Evolutionary conservation across 2,113 vertebrate species (phyloP).

Genomic region (Gymnarchus niloticus): DNA sequence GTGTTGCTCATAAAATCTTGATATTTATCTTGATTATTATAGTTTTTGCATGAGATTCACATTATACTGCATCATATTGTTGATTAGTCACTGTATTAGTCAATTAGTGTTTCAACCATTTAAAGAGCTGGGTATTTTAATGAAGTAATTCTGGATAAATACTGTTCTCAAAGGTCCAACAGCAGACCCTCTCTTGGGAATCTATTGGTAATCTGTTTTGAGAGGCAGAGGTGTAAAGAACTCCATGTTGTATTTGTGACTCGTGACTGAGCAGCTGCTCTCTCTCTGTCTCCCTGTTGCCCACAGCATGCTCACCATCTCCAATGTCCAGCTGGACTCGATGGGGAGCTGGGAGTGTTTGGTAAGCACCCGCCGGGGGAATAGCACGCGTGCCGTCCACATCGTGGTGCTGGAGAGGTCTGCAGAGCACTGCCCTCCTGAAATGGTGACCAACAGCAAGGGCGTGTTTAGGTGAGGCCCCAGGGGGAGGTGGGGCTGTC

Average conservation of each 20-base stretch:
- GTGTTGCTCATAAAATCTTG: not conserved
- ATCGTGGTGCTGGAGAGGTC: conserved; percentile 90
- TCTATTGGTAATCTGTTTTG: not conserved
- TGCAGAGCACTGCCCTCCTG: conserved; percentile 81
- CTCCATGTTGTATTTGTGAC: not conserved
- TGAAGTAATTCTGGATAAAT: not conserved
- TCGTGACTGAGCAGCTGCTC: not conserved
- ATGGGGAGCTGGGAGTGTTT: conserved; percentile 94
- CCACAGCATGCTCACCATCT: conserved; percentile 84
- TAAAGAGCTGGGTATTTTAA: not conserved
- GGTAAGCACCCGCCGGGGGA: conserved; percentile 82
- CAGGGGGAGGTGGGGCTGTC: not conserved
- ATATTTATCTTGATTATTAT: not conserved
- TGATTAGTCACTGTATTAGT: too few species aligned
- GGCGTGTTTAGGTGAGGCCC: conserved; percentile 85
- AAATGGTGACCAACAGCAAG: conserved; percentile 88
- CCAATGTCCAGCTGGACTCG: conserved; percentile 89
- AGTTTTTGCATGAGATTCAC: too few species aligned
- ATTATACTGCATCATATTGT: not conserved
- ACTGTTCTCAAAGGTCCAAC: not conserved
- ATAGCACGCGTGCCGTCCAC: conserved; percentile 83
- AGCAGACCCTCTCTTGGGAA: not conserved
- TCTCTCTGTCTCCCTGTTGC: not conserved
- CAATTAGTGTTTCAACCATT: not conserved
- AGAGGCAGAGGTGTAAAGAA: not conserved